Evolutionary conservation across 2,888 invertebrate species (phyloP), one percentile per base, ranked within the genome.

Genomic region (Rhagonycha fulva): DNA sequence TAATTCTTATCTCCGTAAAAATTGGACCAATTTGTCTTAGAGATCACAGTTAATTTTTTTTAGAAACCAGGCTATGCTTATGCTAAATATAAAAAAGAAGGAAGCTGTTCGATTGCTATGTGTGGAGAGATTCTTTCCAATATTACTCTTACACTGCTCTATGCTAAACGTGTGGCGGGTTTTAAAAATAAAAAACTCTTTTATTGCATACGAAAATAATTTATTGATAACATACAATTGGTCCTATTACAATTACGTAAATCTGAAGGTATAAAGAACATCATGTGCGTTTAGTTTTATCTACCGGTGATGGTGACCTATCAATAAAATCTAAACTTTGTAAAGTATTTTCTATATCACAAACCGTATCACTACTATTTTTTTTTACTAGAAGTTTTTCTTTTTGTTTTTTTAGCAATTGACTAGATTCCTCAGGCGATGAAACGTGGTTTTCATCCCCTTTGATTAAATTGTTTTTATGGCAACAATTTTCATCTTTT

Each of bases 301-400:
- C 77, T 67, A 74, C 66, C 47, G 87, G 86, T 32, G 86, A 86
- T 11, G 87, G 87, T 14, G 86, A 86, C 73, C 85, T 82, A 77
- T 87, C 87, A 30, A 86, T 86, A 76, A 83, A 86, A 79, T 87
- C 87, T 69, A 86, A 81, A 81, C 82, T 83, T 76, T 85, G 85
- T 73, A 85, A 72, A 72, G 82, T 85, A 68, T 82, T 83, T 75
- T 82, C 79, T 14, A 84, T 79, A 69, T 83, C 82, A 79, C 73
- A 76, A 70, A 68, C 32, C 14, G 67, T 71, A 70, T 74, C 75
- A 77, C 70, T 72, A 62, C 62, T 68, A 47, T 68, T 14, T 28
- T 62, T 71, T 68, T 28, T 63, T 28, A 24, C 70, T 66, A 5
- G 24, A 24, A 24, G 24, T 71, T 69, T 12, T 11, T 73, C 12